phyloP scores from a whole-genome alignment of 2,797 vertebrate species.

The Alca torda region DNA sequence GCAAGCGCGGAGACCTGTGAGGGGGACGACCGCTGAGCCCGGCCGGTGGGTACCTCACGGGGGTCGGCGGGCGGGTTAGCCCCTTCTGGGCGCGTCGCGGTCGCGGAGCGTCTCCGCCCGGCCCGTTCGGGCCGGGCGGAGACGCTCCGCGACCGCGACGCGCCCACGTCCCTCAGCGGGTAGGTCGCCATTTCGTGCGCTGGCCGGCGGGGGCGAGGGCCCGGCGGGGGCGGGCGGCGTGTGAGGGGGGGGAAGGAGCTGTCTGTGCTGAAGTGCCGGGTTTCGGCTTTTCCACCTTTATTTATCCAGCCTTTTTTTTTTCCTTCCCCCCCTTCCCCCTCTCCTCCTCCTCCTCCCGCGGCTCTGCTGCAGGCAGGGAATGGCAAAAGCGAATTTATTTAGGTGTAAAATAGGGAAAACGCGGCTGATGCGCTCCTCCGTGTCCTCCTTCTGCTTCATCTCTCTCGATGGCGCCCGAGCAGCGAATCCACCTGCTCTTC shows the following conservation, averaged over 20 bases:
- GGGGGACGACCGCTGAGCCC: neutral
- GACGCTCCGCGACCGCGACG: neutral
- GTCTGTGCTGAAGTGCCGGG: conserved; percentile 44
- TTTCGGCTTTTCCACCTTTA: neutral
- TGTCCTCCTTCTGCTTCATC: neutral
- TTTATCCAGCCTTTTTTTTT: neutral
- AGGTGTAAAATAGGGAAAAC: neutral
- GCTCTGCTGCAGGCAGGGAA: too few relatives aligned
- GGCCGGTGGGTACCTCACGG: neutral
- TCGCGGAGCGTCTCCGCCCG: neutral
- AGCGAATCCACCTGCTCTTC: neutral
- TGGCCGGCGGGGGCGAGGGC: conserved; percentile 24
- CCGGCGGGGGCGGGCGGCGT: neutral
- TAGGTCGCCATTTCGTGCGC: conserved; percentile 56
- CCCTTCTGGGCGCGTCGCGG: neutral
- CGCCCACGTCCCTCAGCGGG: neutral
- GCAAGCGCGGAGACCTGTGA: neutral
- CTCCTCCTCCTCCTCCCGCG: neutral
- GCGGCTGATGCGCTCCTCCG: neutral
- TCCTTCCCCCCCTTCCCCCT: accelerated
- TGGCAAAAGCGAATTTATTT: neutral
- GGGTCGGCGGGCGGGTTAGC: neutral
- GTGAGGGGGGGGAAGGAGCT: conserved; percentile 33
- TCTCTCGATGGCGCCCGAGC: neutral
- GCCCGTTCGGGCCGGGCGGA: neutral